Evolutionary conservation across 1,140 invertebrate species (phyloP).

Genomic region (Heliconius eleuchia): DNA sequence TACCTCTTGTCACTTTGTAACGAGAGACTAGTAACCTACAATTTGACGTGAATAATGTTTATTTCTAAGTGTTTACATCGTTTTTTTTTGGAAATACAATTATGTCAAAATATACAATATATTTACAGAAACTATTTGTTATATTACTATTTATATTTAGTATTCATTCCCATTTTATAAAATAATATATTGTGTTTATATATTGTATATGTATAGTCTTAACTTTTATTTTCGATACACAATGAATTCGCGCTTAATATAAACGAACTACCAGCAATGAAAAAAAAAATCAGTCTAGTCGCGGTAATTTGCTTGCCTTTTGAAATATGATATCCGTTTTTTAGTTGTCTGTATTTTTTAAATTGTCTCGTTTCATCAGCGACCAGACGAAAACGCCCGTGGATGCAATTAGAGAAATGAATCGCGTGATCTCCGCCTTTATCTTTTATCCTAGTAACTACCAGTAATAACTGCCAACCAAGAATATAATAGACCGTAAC

Average conservation of each 20-base stretch:
- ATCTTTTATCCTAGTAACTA: constrained; percentile 58
- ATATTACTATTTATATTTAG: no score
- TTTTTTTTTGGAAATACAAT: not conserved
- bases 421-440: constrained; percentile 64
- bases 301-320: not conserved
- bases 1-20: constrained; percentile 22
- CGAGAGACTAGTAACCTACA: constrained; percentile 4
- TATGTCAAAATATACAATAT: not conserved
- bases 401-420: constrained; percentile 66
- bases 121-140: not conserved
- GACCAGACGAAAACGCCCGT: constrained; percentile 47
- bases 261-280: not conserved
- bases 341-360: constrained; percentile 42
- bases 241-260: not conserved
- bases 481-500: constrained; percentile 52
- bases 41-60: not conserved
- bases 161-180: not conserved
- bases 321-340: constrained; percentile 40
- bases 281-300: constrained; percentile 18
- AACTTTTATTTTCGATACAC: not conserved
- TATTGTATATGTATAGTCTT: no score
- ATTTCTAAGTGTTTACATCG: not conserved
- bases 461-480: constrained; percentile 46
- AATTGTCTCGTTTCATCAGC: constrained; percentile 44
- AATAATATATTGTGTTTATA: not conserved